Evolutionary conservation across 2,888 invertebrate species (phyloP).

Genomic region (Andrena praecox): DNA sequence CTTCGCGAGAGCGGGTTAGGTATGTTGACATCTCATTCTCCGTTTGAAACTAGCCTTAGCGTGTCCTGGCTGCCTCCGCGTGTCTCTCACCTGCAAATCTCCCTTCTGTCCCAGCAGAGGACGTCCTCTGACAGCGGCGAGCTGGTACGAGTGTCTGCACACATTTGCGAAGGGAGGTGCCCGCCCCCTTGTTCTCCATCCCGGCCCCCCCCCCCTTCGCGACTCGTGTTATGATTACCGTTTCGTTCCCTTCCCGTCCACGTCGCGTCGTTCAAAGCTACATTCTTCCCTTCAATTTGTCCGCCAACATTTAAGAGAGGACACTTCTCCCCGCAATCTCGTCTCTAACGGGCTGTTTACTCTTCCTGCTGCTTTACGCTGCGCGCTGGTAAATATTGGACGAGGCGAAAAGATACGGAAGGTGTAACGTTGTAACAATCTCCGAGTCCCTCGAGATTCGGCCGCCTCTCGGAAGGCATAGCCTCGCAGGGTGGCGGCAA

Average conservation of each 20-base stretch:
- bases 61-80: constrained; percentile 6
- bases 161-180: constrained; percentile 39
- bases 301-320: constrained; percentile 19
- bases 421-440: not conserved
- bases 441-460: too few species aligned
- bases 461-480: too few species aligned
- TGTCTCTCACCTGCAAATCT: constrained; percentile 39
- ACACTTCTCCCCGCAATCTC: constrained; percentile 2
- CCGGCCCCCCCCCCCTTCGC: constrained; percentile 12
- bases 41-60: constrained; percentile 30
- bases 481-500: too few species aligned
- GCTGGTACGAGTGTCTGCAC: constrained; percentile 43
- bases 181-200: constrained; percentile 6
- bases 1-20: constrained; percentile 31
- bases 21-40: constrained; percentile 67
- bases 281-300: constrained; percentile 3
- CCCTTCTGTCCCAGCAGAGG: constrained; percentile 6
- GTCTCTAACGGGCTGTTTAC: constrained; percentile 13
- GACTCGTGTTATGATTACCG: constrained; percentile 17
- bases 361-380: not conserved
- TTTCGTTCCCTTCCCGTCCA: constrained; percentile 1
- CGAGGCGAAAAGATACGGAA: not conserved
- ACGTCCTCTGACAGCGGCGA: constrained; percentile 10
- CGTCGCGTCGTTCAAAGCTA: constrained; percentile 12
- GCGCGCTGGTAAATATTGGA: constrained; percentile 7